A percentile compares a stretch with the other conserved stretches of the same genome.
Evolutionary conservation across 2,797 vertebrate species (phyloP).

Genomic region (Sebastes diaconus): DNA sequence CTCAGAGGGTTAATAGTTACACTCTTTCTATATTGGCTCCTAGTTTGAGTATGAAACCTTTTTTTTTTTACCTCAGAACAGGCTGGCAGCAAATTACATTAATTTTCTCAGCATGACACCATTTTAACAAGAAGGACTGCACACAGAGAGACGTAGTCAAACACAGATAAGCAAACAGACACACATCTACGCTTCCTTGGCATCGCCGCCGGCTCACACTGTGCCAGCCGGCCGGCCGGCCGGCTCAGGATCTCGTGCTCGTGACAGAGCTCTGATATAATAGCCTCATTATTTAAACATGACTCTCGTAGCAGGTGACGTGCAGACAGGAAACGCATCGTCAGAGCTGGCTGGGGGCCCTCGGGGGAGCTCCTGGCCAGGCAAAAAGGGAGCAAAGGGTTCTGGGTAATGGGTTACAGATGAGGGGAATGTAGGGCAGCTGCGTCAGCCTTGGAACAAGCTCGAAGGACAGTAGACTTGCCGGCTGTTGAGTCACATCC

Average conservation of each 20-base stretch:
- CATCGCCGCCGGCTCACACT: background rate
- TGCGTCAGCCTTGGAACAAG: constrained; percentile 33
- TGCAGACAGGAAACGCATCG: constrained; percentile 52
- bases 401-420: constrained; percentile 70
- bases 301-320: constrained; percentile 29
- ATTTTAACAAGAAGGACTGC: background rate
- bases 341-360: constrained; percentile 37
- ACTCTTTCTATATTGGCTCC: background rate
- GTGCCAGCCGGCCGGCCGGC: background rate
- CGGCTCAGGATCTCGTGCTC: constrained; percentile 14
- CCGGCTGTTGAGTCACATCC: constrained; percentile 65
- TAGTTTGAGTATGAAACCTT: background rate
- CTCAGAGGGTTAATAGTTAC: background rate
- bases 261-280: constrained; percentile 54
- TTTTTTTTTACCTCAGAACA: background rate
- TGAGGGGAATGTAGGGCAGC: constrained; percentile 53
- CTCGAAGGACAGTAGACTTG: background rate
- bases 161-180: constrained; percentile 19
- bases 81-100: background rate
- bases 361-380: constrained; percentile 19
- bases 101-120: background rate
- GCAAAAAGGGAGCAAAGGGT: constrained; percentile 36
- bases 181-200: constrained; percentile 27
- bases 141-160: background rate
- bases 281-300: constrained; percentile 45